Evolutionary conservation across 2,797 vertebrate species (phyloP).

Genomic region (Setipinna tenuifilis): DNA sequence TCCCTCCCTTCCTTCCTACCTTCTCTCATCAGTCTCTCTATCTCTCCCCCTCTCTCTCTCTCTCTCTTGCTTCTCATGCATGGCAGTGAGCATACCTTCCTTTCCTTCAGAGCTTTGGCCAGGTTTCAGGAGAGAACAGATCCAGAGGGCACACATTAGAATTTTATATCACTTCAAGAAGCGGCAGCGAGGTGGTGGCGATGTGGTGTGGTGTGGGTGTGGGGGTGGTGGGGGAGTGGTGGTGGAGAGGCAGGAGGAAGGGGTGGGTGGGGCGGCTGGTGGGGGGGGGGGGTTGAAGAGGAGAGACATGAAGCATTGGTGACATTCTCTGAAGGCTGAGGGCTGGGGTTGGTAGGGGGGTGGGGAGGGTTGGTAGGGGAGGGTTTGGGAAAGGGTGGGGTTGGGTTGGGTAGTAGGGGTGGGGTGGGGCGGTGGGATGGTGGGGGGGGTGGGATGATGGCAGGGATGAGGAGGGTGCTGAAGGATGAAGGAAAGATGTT

Average conservation of each 20-base stretch:
- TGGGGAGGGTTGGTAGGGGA: neutral
- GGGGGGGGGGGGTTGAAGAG: neutral
- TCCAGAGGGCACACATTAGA: constrained; percentile 91
- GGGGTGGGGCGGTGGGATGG: constrained; percentile 52
- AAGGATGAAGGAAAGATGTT: constrained; percentile 73
- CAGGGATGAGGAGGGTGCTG: constrained; percentile 34
- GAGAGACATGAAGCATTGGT: constrained; percentile 84
- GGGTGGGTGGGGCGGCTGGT: constrained; percentile 38
- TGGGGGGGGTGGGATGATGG: neutral
- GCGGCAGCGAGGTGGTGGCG: constrained; percentile 70
- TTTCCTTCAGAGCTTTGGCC: constrained; percentile 86
- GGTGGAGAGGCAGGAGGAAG: constrained; percentile 70
- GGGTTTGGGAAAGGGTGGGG: neutral
- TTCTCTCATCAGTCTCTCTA: constrained; percentile 47
- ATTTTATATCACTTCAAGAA: constrained; percentile 92
- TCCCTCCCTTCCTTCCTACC: neutral
- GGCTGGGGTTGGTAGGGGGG: constrained; percentile 41
- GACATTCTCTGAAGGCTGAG: constrained; percentile 85
- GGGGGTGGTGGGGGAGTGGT: constrained; percentile 22
- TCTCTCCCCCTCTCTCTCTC: constrained; percentile 26
- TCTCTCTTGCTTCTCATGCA: constrained; percentile 68
- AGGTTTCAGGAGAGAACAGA: constrained; percentile 85
- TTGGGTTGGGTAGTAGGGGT: neutral
- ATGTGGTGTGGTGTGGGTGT: constrained; percentile 29
- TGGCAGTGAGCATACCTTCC: constrained; percentile 85